A percentile compares a stretch with the other conserved stretches of the same genome.
These are phyloP conservation scores for Cryptomyrus ogoouensis DNA, from an alignment of 2,113 vertebrate species.

Conservation along the genomic window DNA sequence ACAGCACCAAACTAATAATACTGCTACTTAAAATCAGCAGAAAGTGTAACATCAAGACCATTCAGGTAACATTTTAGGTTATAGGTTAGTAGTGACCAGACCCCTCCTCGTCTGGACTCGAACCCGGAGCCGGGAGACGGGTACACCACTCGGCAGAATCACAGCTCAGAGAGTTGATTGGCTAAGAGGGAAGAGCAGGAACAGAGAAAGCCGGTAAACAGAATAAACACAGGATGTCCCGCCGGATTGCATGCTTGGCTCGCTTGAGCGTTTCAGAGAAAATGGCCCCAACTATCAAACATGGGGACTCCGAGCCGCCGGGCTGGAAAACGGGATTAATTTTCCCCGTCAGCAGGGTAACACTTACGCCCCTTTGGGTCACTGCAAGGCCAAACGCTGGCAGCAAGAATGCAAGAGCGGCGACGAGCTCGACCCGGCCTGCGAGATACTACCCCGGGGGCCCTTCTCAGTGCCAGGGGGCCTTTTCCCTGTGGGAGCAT, in stretches of 20 bases:
- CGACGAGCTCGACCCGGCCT: background rate
- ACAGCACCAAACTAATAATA: background rate
- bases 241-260: background rate
- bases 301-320: background rate
- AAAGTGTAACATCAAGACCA: background rate
- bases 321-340: background rate
- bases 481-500: background rate
- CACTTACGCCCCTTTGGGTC: background rate
- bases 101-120: background rate
- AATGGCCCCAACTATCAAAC: background rate
- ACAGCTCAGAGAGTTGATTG: background rate
- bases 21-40: background rate
- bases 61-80: background rate
- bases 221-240: background rate
- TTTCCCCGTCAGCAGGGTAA: background rate
- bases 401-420: background rate
- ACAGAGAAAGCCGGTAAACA: background rate
- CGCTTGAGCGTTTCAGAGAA: background rate
- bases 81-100: background rate
- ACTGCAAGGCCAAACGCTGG: background rate
- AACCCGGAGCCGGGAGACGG: background rate
- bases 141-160: background rate
- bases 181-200: background rate
- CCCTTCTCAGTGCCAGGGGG: background rate
- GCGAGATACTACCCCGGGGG: background rate